Evolutionary conservation across 2,888 invertebrate genomes (phyloP).

Genomic region (Enoplolaimus lenunculus): DNA sequence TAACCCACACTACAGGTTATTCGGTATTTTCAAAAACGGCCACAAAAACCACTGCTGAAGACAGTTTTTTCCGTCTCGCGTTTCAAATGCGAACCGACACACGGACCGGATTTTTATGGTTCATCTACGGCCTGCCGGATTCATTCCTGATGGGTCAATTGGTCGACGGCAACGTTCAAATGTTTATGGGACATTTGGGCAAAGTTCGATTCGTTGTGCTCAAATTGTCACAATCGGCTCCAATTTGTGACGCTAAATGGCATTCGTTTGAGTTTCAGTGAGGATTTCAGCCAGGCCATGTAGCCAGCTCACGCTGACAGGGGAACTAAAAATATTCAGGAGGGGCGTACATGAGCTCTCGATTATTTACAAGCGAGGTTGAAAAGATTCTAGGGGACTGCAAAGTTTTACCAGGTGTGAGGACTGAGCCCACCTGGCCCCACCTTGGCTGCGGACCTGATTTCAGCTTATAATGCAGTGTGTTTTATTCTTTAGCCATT

Average conservation of each 20-base stretch:
- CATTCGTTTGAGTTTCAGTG: conserved; percentile 4
- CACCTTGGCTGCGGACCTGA: no score
- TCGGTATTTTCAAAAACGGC: background rate
- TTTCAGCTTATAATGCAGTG: no score
- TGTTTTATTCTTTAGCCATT: no score
- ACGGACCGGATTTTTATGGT: background rate
- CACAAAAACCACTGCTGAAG: background rate
- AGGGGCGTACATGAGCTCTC: no score
- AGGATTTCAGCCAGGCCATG: no score
- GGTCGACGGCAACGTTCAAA: background rate
- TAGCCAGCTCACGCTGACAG: no score
- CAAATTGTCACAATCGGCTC: background rate
- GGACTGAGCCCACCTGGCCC: no score
- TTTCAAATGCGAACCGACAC: conserved; percentile 1
- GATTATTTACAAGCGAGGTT: no score
- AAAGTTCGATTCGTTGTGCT: conserved; percentile 1
- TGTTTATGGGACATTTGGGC: conserved; percentile 5
- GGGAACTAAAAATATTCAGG: no score
- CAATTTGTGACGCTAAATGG: conserved; percentile 6
- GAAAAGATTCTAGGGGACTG: no score
- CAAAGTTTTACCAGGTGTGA: no score
- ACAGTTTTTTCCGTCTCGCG: background rate
- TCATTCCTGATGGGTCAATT: conserved; percentile 2
- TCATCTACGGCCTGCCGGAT: conserved; percentile 3
- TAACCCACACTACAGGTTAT: no score